A percentile compares a stretch with the other conserved stretches of the same genome.
Evolutionary conservation across 2,797 vertebrate genomes (phyloP).

Genomic region (Pelodytes ibericus): DNA sequence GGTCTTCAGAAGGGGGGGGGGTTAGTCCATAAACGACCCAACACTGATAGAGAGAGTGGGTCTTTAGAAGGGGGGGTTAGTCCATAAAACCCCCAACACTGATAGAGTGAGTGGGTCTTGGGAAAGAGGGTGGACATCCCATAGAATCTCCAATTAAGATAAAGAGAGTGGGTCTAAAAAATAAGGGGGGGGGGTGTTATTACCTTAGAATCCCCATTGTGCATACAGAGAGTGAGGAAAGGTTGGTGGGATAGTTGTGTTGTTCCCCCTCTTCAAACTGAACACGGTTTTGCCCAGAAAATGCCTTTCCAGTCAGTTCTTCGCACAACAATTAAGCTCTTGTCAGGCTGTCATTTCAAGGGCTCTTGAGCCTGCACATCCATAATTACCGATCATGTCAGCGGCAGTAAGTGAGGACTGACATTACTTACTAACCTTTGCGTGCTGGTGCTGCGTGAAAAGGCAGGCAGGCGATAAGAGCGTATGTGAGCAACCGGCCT

Average conservation of each 20-base stretch:
- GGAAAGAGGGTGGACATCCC: too few relatives aligned
- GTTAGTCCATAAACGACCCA: too few relatives aligned
- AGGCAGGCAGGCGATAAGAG: conserved; percentile 20
- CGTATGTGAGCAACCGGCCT: conserved; percentile 3
- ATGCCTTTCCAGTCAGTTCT: conserved; percentile 23
- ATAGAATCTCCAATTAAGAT: too few relatives aligned
- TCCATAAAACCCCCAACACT: too few relatives aligned
- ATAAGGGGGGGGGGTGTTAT: too few relatives aligned
- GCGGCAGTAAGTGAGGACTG: conserved; percentile 21
- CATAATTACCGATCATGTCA: conserved; percentile 52
- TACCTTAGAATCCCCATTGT: too few relatives aligned
- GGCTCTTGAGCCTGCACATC: conserved; percentile 43
- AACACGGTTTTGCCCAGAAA: conserved; percentile 27
- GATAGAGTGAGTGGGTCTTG: too few relatives aligned
- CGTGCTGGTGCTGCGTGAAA: not conserved
- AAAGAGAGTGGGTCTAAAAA: too few relatives aligned
- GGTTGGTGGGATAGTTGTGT: not conserved
- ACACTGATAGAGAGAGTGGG: too few relatives aligned
- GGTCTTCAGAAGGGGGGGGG: too few relatives aligned
- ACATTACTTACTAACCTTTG: conserved; percentile 39
- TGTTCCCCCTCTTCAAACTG: not conserved
- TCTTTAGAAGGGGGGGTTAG: too few relatives aligned
- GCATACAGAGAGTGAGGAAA: too few relatives aligned
- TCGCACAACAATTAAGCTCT: conserved; percentile 45
- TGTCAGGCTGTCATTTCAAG: conserved; percentile 55